Conservation (phyloP, 2,797 vertebrate genomes). For the Dipus sagitta region DNA sequence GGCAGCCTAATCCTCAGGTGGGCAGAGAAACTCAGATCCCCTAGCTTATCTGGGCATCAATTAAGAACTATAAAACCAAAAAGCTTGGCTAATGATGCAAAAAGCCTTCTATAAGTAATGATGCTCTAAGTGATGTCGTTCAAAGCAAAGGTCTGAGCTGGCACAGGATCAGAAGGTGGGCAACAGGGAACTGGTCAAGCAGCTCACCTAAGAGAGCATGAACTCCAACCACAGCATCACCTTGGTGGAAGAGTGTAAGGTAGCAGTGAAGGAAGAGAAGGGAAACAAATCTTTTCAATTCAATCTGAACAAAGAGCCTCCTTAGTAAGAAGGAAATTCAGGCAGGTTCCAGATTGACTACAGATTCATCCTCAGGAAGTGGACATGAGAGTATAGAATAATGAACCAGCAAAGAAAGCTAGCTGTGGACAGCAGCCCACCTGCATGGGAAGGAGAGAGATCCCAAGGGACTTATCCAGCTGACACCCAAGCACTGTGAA, state of each 20-base stretch:
- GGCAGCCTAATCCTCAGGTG: no score
- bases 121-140: neutral
- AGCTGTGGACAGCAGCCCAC: neutral
- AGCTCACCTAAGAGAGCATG: neutral
- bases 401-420: neutral
- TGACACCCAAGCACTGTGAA: neutral
- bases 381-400: neutral
- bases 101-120: slow-evolving; percentile 78
- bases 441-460: neutral
- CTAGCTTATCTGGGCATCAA: neutral
- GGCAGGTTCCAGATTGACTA: neutral
- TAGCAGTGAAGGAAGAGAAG: slow-evolving; percentile 50
- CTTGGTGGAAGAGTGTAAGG: neutral
- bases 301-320: neutral
- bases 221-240: slow-evolving; percentile 14
- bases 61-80: slow-evolving; percentile 50
- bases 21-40: neutral
- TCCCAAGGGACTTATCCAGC: rapidly evolving
- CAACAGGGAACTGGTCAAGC: slow-evolving; percentile 45
- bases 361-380: neutral
- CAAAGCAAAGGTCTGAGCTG: slow-evolving; percentile 72
- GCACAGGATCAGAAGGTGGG: slow-evolving; percentile 16
- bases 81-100: slow-evolving; percentile 70
- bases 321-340: neutral
- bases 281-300: neutral